These are phyloP conservation scores for Rallus limicola DNA, from an alignment of 2,113 vertebrate genomes.

Conservation along the genomic window DNA sequence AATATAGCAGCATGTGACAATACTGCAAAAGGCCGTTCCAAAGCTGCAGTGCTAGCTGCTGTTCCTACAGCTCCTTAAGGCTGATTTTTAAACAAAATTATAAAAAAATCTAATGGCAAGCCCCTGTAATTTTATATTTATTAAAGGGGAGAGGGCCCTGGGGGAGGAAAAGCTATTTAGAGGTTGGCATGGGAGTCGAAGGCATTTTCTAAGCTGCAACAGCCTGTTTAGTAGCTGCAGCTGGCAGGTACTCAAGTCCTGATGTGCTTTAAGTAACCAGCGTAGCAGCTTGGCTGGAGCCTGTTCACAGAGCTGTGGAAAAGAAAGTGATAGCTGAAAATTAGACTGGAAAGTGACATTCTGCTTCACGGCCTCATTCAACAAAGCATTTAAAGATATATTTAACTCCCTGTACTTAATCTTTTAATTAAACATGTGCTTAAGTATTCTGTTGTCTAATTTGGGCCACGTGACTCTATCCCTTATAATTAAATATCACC, in stretches of 20 bases:
- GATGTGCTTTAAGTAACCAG: background rate
- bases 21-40: background rate
- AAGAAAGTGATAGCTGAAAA: background rate
- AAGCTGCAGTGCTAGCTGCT: background rate
- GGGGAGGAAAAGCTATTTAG: background rate
- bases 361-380: background rate
- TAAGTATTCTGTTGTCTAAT: background rate
- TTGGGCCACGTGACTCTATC: background rate
- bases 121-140: background rate
- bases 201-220: background rate
- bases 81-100: background rate
- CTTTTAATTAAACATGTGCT: background rate
- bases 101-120: background rate
- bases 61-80: background rate
- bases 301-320: background rate
- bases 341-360: background rate
- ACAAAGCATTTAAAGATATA: background rate
- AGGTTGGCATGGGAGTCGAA: background rate
- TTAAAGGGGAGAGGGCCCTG: background rate
- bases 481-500: background rate
- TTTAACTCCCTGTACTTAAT: background rate
- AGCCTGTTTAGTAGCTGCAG: background rate
- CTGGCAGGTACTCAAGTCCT: background rate
- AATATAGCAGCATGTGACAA: rapidly evolving
- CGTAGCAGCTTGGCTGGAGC: background rate